Evolutionary conservation across 1,140 invertebrate species (phyloP).

Genomic region (Adoxophyes honmai): DNA sequence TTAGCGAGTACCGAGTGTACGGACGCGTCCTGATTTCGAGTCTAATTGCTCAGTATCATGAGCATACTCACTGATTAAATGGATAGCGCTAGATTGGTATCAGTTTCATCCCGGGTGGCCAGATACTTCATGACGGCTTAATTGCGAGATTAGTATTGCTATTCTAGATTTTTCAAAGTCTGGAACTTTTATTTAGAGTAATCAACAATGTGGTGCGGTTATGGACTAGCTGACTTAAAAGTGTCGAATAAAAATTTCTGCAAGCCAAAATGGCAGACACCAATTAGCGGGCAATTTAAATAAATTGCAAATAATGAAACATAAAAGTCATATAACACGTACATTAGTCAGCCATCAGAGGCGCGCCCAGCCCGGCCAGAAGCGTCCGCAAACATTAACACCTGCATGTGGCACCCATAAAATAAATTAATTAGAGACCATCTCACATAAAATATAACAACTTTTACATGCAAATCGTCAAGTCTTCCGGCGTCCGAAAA

Average conservation of each 20-base stretch:
- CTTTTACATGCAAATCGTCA: constrained; percentile 9
- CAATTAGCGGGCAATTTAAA: constrained; percentile 7
- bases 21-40: constrained; percentile 44
- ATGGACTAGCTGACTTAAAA: too few species aligned
- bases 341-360: constrained; percentile 1
- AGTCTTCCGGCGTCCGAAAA: constrained; percentile 2
- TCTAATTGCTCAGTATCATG: constrained; percentile 14
- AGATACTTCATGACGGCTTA: not conserved
- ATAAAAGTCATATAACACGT: constrained; percentile 14
- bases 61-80: too few species aligned
- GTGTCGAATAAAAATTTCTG: too few species aligned
- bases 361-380: not conserved
- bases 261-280: not conserved
- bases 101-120: constrained; percentile 10
- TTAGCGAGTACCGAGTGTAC: constrained; percentile 22
- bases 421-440: constrained; percentile 13
- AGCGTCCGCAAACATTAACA: not conserved
- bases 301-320: constrained; percentile 1
- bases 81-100: constrained; percentile 8
- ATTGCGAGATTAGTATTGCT: constrained; percentile 4
- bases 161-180: not conserved
- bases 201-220: too few species aligned
- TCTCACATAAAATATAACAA: constrained; percentile 9
- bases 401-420: not conserved
- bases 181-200: too few species aligned